Evolutionary conservation across 2,888 invertebrate genomes (phyloP).

Genomic region (Anorthoa munda): DNA sequence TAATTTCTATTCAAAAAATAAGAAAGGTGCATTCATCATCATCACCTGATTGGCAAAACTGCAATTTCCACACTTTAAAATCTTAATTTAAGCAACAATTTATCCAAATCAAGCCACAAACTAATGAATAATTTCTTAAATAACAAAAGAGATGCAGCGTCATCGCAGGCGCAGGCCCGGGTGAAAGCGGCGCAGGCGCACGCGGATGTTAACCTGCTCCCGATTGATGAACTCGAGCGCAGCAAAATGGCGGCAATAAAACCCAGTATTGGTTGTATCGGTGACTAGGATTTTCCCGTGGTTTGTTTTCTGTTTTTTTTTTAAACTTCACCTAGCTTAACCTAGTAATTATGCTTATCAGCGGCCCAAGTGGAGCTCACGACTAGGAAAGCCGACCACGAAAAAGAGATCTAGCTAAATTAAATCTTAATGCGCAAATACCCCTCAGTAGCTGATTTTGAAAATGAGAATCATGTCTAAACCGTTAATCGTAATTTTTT

Average conservation of each 20-base stretch:
- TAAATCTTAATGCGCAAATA: too few relatives aligned
- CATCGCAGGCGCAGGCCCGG: slow-evolving; percentile 41
- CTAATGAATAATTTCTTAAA: slow-evolving; percentile 39
- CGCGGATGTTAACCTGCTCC: slow-evolving; percentile 76
- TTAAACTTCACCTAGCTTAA: background rate
- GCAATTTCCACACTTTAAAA: background rate
- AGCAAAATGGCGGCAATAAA: slow-evolving; percentile 72
- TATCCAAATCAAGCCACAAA: background rate
- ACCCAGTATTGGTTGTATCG: slow-evolving; percentile 56
- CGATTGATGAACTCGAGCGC: slow-evolving; percentile 75
- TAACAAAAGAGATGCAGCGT: slow-evolving; percentile 63
- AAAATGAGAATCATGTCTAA: too few relatives aligned
- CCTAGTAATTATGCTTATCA: too few relatives aligned
- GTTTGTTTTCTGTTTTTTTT: background rate
- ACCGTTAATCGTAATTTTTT: too few relatives aligned
- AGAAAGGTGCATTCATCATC: background rate
- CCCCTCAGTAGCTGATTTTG: too few relatives aligned
- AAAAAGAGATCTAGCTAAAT: too few relatives aligned
- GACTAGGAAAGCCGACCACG: too few relatives aligned
- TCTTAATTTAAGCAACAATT: background rate
- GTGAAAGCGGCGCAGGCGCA: slow-evolving; percentile 74
- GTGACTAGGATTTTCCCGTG: slow-evolving; percentile 22
- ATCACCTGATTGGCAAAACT: background rate
- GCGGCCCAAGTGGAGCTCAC: too few relatives aligned
- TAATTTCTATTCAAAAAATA: background rate